Evolutionary conservation across 2,888 invertebrate species (phyloP), one percentile per base, ranked within the genome.

Genomic region (Colostygia pectinataria): DNA sequence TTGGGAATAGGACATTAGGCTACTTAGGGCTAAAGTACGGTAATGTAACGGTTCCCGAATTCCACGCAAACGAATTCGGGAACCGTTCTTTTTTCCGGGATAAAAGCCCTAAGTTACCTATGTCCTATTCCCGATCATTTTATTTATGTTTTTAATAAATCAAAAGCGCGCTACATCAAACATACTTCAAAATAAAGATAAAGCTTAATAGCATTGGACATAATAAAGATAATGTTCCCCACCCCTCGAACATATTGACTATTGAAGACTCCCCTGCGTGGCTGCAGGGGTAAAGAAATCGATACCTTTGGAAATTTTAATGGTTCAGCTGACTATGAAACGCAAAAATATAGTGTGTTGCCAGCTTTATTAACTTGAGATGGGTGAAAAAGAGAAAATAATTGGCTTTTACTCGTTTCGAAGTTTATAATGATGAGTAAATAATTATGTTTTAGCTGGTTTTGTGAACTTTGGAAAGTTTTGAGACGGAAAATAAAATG

Each of bases 271-370:
- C 65, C 74, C 72, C 69, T 47, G 58, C 59, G 64, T 67, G 63
- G 50, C 33, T 59, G 46, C 52, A 70, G 74, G 77, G 71, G 59
- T 47, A 61, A 20, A 64, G 74, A 81, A 85, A 86, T 88, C 88
- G 80, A 89, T 88, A 85, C 77, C 80, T 81, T 81, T 74, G 71
- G 77, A 79, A 80, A 83, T 77, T 85, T 81, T 77, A 78, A 82
- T 74, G 46, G 77, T 80, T 73, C n/a, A n/a, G n/a, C n/a, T n/a
- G n/a, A 66, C 74, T 62, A 77, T 68, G 73, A 1, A 25, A 7
- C 23, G 37, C 33, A 29, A 57, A 61, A 27, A 40, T 40, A 28
- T 23, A 33, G 41, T 27, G 23, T 39, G 7, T 9, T 15, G 1
- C 12, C 18, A 14, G 36, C 8, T 6, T 37, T 37, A 33, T 29